A percentile compares a stretch with the other conserved stretches of the same genome.
Conservation (phyloP, 2,888 invertebrate species). For the Gastrophysa polygoni region DNA sequence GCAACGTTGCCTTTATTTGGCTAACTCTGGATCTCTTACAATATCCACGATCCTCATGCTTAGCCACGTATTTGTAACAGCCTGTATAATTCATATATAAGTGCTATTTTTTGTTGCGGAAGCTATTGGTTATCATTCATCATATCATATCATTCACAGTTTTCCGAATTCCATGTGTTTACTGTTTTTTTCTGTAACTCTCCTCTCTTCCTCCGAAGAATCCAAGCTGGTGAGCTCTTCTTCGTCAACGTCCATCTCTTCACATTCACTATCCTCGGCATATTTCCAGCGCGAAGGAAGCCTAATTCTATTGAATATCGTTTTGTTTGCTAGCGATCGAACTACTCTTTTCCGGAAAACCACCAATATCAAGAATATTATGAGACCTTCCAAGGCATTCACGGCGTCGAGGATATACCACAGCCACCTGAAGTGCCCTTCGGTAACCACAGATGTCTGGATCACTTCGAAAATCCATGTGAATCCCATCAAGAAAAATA, state of each 20-base stretch:
- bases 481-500: constrained; percentile 73
- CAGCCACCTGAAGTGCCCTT: constrained; percentile 21
- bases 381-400: constrained; percentile 66
- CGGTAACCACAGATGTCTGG: constrained; percentile 53
- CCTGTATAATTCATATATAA: background rate
- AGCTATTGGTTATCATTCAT: too few species aligned
- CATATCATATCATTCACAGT: too few species aligned
- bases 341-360: constrained; percentile 63
- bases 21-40: too few species aligned
- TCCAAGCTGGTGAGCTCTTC: background rate
- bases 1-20: too few species aligned
- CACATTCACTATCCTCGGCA: constrained; percentile 61
- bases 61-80: too few species aligned
- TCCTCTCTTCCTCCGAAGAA: background rate
- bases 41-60: too few species aligned
- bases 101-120: too few species aligned
- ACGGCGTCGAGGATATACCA: constrained; percentile 64
- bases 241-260: constrained; percentile 32
- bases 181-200: too few species aligned
- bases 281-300: constrained; percentile 53
- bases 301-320: constrained; percentile 38
- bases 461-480: constrained; percentile 75
- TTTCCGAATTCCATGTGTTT: too few species aligned
- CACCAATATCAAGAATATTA: constrained; percentile 67
- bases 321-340: constrained; percentile 60